A percentile compares a stretch with the other conserved stretches of the same genome.
These are phyloP conservation scores for Toxonevra muliebris DNA, from an alignment of 2,888 invertebrate species.

Conservation along the genomic window DNA sequence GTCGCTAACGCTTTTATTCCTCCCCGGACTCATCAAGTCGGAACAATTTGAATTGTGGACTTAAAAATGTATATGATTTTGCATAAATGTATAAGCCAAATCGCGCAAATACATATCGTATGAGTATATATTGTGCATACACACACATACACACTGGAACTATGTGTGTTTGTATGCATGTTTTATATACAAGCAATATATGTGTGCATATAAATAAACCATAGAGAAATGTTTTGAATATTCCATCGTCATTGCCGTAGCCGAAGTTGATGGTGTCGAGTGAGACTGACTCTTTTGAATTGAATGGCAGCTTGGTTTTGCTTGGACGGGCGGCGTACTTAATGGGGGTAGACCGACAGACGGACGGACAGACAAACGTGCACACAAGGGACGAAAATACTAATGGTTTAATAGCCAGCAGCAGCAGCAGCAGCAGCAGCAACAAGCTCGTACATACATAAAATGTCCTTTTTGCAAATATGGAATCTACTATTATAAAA, in stretches of 20 bases:
- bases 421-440: too few relatives aligned
- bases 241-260: not conserved
- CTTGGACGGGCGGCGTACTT: too few relatives aligned
- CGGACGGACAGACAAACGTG: slow-evolving; percentile 34
- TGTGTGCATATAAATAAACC: not conserved
- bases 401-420: too few relatives aligned
- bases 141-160: too few relatives aligned
- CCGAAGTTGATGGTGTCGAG: not conserved
- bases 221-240: slow-evolving; percentile 1
- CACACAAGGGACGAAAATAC: slow-evolving; percentile 58
- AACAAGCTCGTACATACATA: not conserved
- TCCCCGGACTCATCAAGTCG: too few relatives aligned
- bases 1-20: too few relatives aligned
- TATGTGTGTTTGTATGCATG: too few relatives aligned
- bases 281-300: too few relatives aligned
- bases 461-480: slow-evolving; percentile 1
- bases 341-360: slow-evolving; percentile 2
- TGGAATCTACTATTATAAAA: not conserved
- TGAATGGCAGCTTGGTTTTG: too few relatives aligned
- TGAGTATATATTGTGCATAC: not conserved
- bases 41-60: slow-evolving; percentile 2
- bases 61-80: not conserved
- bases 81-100: not conserved
- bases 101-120: not conserved
- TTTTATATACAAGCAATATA: not conserved